These are phyloP conservation scores for Saturnia pavonia DNA, from an alignment of 2,888 invertebrate species.

Conservation along the genomic window DNA sequence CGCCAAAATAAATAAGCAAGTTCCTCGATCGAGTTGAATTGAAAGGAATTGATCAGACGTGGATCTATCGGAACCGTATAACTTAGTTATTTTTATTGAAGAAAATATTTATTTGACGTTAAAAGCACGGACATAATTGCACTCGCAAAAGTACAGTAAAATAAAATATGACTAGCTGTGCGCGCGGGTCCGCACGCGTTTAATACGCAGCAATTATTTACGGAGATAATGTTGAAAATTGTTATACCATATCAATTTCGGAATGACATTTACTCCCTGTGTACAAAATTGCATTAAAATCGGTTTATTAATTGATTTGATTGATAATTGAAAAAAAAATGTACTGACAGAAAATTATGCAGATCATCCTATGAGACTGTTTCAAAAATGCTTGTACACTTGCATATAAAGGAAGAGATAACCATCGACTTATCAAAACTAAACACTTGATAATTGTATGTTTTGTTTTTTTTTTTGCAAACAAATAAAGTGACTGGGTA, in stretches of 20 bases:
- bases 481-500: neutral
- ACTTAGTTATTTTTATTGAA: neutral
- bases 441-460: neutral
- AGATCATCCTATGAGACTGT: no score
- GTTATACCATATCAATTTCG: no score
- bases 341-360: no score
- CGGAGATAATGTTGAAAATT: no score
- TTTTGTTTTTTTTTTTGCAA: neutral
- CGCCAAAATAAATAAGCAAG: conserved; percentile 76
- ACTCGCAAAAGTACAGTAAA: neutral
- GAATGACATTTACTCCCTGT: no score
- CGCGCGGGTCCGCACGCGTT: no score
- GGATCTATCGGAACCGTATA: conserved; percentile 27
- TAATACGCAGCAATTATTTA: no score
- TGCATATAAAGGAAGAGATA: neutral
- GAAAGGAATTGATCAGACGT: conserved; percentile 38
- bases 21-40: conserved; percentile 40
- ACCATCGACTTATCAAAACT: neutral
- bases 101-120: neutral
- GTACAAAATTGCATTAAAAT: no score
- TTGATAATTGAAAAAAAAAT: no score
- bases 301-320: no score
- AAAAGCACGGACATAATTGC: neutral
- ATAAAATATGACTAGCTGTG: neutral
- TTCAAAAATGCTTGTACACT: no score